Conservation (phyloP, 2,113 vertebrate species). For the Channa maculata region DNA sequence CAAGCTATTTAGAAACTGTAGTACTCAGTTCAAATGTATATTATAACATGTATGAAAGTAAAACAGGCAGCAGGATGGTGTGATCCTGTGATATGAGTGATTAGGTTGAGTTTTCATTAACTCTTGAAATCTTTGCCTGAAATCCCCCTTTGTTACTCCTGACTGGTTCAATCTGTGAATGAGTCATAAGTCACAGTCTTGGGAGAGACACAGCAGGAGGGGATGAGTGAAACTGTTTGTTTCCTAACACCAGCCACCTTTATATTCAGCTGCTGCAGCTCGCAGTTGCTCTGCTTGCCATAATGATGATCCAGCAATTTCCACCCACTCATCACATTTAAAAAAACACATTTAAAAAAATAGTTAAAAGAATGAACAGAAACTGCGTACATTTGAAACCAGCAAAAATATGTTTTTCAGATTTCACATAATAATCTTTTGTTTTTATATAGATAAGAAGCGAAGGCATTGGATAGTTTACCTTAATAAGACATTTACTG, state of each 20-base stretch:
- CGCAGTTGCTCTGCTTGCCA: background rate
- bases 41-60: background rate
- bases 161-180: conserved; percentile 56
- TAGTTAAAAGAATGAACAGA: background rate
- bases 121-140: conserved; percentile 46
- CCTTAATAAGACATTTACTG: conserved; percentile 5
- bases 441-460: background rate
- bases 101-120: conserved; percentile 50
- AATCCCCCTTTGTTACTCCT: conserved; percentile 60
- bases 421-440: background rate
- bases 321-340: conserved; percentile 23
- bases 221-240: conserved; percentile 38
- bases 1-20: background rate
- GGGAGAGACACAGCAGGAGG: conserved; percentile 38
- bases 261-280: conserved; percentile 39
- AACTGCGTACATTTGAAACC: background rate
- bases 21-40: background rate
- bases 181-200: conserved; percentile 61
- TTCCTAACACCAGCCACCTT: conserved; percentile 62
- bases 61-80: background rate
- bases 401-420: background rate
- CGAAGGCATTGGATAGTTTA: background rate
- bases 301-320: conserved; percentile 43
- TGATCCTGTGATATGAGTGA: conserved; percentile 29
- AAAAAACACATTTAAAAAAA: conserved; percentile 12